Base-by-base conservation (phyloP, 2,888 invertebrate species). In the Cyclophora punctaria region DNA sequence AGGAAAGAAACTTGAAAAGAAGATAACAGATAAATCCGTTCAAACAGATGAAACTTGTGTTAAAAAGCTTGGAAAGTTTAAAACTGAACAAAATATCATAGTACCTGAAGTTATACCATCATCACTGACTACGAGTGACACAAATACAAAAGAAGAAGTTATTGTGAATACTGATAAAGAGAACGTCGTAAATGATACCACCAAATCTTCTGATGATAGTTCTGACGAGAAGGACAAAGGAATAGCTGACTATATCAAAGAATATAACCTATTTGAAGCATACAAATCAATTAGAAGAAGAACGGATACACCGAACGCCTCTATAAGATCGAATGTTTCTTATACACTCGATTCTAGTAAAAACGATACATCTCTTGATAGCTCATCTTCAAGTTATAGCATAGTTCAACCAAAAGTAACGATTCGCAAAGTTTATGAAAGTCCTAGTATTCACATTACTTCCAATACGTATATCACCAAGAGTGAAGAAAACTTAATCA, bases 1-100 rank as follows among this genome's bases (percentile, higher is more conserved):
- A 35, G 79, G 74, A 2, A 84, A 84, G 62, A 76, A 71, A 57
- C 60, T 83, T 41, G 81, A 85, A 64, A 69, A 75, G 52, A 69
- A 72, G 52, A 63, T 84, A 46, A 57, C 61, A 5, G 65, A 73
- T 41, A 63, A 68, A 45, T 42, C 52, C 44, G 55, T 49, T 41
- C 54, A 50, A 51, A 54, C 33, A 45, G 53, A 49, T 41, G 54
- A 3, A 5, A 3, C 42, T 7, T 7, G 4, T 43, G 7, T 43
- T 20, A 20, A 20, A 20, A 20, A 20, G 20, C 20, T 20, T 20
- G 20, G 20, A 20, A 20, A 20, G 20, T 1, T 20, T 20, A 20
- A 20, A 20, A 20, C 20, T 20, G 20, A 20, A 20, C 20, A 20
- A 20, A 20, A 20, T 20, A 20, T 20, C 20, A 20, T 20, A 20